phyloP scores from a whole-genome alignment of 2,113 vertebrate genomes.

The Brachyistius frenatus region DNA sequence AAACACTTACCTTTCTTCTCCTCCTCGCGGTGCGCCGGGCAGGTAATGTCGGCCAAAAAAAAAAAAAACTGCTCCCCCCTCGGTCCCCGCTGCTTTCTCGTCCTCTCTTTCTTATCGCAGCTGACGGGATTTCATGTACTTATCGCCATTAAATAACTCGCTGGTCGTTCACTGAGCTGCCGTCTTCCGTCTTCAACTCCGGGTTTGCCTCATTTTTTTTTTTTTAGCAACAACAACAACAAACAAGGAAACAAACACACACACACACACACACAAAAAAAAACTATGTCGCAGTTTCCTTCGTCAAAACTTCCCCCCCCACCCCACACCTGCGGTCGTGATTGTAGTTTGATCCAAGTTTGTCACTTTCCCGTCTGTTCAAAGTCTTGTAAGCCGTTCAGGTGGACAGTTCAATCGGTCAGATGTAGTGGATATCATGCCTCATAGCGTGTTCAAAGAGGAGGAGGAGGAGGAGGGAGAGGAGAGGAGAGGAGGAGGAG shows the following conservation, averaged over 20 bases:
- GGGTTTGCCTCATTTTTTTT: conserved; percentile 48
- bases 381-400: background rate
- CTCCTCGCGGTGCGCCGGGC: conserved; percentile 1
- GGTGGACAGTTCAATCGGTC: conserved; percentile 19
- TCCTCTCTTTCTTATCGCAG: conserved; percentile 26
- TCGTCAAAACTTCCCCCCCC: background rate
- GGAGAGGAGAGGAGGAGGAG: conserved; percentile 27
- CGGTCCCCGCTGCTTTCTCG: background rate
- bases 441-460: conserved; percentile 19
- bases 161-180: conserved; percentile 23
- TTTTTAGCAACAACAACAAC: background rate
- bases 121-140: conserved; percentile 40
- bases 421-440: conserved; percentile 21
- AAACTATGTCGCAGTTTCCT: conserved; percentile 44
- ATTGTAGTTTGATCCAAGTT: background rate
- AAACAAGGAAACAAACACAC: background rate
- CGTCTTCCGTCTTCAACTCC: conserved; percentile 10
- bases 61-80: conserved; percentile 19
- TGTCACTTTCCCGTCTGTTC: background rate
- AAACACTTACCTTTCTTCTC: conserved; percentile 51
- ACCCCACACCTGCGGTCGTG: no score
- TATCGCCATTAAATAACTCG: conserved; percentile 50
- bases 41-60: conserved; percentile 4
- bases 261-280: background rate
- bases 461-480: conserved; percentile 42